Evolutionary conservation across 2,888 invertebrate genomes (phyloP).

Genomic region (Ectemnius lituratus): DNA sequence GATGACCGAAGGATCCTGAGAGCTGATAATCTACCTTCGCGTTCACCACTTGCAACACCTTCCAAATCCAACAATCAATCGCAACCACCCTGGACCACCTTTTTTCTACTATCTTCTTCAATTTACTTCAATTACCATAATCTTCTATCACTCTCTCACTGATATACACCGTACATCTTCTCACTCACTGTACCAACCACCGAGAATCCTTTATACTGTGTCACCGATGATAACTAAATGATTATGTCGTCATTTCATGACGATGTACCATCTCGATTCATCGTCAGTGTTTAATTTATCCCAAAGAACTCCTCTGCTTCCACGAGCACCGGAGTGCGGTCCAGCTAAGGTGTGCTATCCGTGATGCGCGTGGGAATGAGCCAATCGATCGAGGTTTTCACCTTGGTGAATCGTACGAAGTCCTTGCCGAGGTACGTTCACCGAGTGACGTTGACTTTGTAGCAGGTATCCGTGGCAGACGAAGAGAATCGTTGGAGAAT

Average conservation of each 20-base stretch:
- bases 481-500: slow-evolving; percentile 8
- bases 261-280: slow-evolving; percentile 11
- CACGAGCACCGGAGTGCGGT: not conserved
- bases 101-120: no score
- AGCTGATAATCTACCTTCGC: no score
- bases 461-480: slow-evolving; percentile 9
- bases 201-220: not conserved
- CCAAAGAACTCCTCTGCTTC: not conserved
- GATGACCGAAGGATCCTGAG: slow-evolving; percentile 54
- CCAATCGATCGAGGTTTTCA: no score
- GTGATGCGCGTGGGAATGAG: no score
- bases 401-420: no score
- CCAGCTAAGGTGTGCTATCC: not conserved
- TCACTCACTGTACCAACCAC: slow-evolving; percentile 12
- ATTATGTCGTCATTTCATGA: slow-evolving; percentile 6
- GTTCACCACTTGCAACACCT: no score
- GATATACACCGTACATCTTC: slow-evolving; percentile 35
- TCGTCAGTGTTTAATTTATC: not conserved
- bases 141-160: slow-evolving; percentile 26
- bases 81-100: no score
- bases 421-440: no score
- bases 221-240: no score
- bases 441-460: not conserved
- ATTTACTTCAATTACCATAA: not conserved
- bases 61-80: no score